Evolutionary conservation across 2,888 invertebrate genomes (phyloP), one percentile per base, ranked within the genome.

Genomic region (Saturnia japonica): DNA sequence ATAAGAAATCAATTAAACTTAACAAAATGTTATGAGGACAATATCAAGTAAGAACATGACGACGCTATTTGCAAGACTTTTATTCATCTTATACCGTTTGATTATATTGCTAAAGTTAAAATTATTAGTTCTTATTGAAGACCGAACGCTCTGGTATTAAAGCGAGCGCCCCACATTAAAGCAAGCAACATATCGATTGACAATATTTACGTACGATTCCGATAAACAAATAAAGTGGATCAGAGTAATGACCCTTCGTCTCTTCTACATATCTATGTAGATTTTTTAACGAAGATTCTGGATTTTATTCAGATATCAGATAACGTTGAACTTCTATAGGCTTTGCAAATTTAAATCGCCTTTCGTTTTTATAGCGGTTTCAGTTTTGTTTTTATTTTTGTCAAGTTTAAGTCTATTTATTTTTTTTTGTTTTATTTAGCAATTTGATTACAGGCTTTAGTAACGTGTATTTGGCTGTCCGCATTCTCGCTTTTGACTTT

Each of bases 401-500:
- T 3, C 2, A 54, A 12, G 22, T 22, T 54, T 54, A 8, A 54
- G 8, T 1, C n/a, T 1, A n/a, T 57, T 25, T 25, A 12, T 8
- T n/a, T 40, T 16, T 62, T 25, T 25, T 47, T 68, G 60, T 47
- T 54, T 25, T 45, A 22, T 28, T 22, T 68, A n/a, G 34, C 51
- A 68, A 45, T 47, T 77, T 73, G 34, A 71, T 68, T 64, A 28
- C 73, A 84, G 85, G 25, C 72, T 0, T 28, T 71, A 54, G 74
- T 72, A 1, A 16, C 68, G 1, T 43, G 77, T 7, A 68, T 79
- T 42, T 87, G 85, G 83, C 34, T 75, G 0, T 22, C 72, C 3
- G 72, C 77, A 0, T 71, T 80, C 7, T 51, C 71, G 4, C 16
- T 78, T 25, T 74, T 76, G 7, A 70, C 78, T 0, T 73, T 73